These are phyloP conservation scores for Aphelenchoides avenae DNA, from an alignment of 1,140 invertebrate species.

Conservation along the genomic window DNA sequence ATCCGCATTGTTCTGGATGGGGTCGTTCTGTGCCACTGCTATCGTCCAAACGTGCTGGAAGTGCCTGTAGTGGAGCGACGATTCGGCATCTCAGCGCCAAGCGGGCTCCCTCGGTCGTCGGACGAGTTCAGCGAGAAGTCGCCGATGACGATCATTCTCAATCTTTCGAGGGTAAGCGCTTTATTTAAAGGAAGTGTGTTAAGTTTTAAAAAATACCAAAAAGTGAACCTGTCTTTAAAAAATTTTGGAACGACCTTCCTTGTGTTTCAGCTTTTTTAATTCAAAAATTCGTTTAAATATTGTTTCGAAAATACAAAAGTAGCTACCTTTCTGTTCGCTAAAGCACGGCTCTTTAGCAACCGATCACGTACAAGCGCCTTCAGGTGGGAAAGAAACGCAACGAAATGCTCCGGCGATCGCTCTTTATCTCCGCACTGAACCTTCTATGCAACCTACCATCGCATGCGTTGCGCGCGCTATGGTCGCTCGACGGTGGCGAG, in stretches of 20 bases:
- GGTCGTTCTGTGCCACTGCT: no score
- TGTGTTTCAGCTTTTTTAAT: no score
- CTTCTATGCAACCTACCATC: slow-evolving; percentile 52
- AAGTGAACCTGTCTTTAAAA: no score
- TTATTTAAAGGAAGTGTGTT: no score
- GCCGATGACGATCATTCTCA: slow-evolving; percentile 15
- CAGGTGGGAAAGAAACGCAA: slow-evolving; percentile 34
- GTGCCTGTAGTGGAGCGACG: slow-evolving; percentile 38
- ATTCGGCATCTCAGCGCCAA: slow-evolving; percentile 39
- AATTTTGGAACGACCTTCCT: no score
- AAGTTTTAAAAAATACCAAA: no score
- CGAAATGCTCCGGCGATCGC: slow-evolving; percentile 51
- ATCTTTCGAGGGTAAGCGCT: slow-evolving; percentile 23
- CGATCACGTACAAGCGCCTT: slow-evolving; percentile 26
- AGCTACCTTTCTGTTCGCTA: not conserved
- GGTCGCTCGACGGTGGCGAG: slow-evolving; percentile 42
- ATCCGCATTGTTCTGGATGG: no score
- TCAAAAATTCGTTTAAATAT: no score
- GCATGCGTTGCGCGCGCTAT: slow-evolving; percentile 41
- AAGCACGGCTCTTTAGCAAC: slow-evolving; percentile 30
- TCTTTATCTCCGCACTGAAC: slow-evolving; percentile 54
- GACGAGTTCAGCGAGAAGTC: slow-evolving; percentile 9
- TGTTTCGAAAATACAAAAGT: not conserved
- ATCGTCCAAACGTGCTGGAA: slow-evolving; percentile 42
- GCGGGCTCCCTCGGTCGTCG: slow-evolving; percentile 7